Conservation (phyloP, 2,113 vertebrate genomes). For the Mirounga angustirostris region DNA sequence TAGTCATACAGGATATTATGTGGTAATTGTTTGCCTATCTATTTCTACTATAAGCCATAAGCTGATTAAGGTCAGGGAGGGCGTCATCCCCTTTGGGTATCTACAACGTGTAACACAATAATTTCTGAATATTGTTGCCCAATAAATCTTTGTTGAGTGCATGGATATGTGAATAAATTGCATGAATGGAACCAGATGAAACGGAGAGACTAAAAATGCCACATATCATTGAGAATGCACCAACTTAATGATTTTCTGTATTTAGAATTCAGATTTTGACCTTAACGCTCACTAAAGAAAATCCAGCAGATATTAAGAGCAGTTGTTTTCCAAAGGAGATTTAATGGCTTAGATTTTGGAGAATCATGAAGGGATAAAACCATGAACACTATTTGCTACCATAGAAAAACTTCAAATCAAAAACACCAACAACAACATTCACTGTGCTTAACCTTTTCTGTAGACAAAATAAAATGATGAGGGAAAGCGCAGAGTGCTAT, state of each 20-base stretch:
- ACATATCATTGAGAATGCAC: slow-evolving; percentile 67
- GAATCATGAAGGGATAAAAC: slow-evolving; percentile 44
- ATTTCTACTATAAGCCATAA: neutral
- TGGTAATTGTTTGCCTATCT: slow-evolving; percentile 20
- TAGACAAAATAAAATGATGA: slow-evolving; percentile 74
- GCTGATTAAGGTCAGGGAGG: neutral
- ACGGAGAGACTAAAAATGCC: slow-evolving; percentile 56
- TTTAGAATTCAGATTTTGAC: slow-evolving; percentile 77
- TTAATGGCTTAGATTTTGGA: slow-evolving; percentile 59
- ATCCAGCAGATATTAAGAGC: slow-evolving; percentile 61
- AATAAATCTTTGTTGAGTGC: slow-evolving; percentile 38
- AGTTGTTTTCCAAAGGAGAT: slow-evolving; percentile 62
- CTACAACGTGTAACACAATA: neutral
- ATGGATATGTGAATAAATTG: slow-evolving; percentile 64
- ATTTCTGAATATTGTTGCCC: neutral
- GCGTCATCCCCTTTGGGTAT: neutral
- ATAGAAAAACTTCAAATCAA: slow-evolving; percentile 54
- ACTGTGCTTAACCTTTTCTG: slow-evolving; percentile 9
- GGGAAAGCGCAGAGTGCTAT: neutral
- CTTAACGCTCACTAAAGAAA: slow-evolving; percentile 61
- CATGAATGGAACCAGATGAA: slow-evolving; percentile 50
- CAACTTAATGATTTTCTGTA: slow-evolving; percentile 65
- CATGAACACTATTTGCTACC: slow-evolving; percentile 27
- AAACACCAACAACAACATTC: neutral
- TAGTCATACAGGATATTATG: neutral